Base-by-base conservation (phyloP, 2,888 invertebrate genomes). In the Smittia aterrima region DNA sequence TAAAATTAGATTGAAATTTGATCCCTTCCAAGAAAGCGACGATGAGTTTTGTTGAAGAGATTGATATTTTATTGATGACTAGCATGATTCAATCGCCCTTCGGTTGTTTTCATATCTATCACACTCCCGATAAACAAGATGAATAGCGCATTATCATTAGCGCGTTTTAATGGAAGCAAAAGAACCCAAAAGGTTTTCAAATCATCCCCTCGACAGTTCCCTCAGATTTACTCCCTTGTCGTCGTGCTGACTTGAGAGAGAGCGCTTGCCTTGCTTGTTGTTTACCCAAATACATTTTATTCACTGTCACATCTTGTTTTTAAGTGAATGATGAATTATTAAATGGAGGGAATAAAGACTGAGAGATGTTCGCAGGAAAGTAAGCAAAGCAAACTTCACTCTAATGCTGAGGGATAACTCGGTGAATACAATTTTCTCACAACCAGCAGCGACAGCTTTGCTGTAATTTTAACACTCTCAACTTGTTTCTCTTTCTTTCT, bases 281-380 rank as follows among this genome's bases (percentile, higher is more conserved):
- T 72, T 72, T 72, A 62, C 72, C 72, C 62, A 40, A 72, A 72
- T 62, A 72, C 72, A 72, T 72, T 72, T 54, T 72, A 72, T 62
- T 72, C 62, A 62, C 72, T 72, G 72, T 72, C 72, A 72, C 72
- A 72, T 72, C 72, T 72, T 72, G 72, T 72, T 72, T 38, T 62
- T 62, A 62, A 72, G 62, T 72, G 62, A 40, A 72, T 72, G 72
- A 72, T 72, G 54, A 72, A 72, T 72, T 72, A 72, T 72, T 72
- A 72, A 72, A 72, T 16, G 67, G 40, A 67, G 38, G 41, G 47
- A 47, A 58, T 47, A 47, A 47, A 22, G 7, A 58, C 20, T 47
- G 16, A 47, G 47, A 47, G 58, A 24, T 64, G 25, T 64, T 64
- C 27, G 58, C 38, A 41, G 16, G 32, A 54, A 27, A 71, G 25